Conservation (phyloP, 2,113 vertebrate genomes). For the Mesoclemmys tuberculata region DNA sequence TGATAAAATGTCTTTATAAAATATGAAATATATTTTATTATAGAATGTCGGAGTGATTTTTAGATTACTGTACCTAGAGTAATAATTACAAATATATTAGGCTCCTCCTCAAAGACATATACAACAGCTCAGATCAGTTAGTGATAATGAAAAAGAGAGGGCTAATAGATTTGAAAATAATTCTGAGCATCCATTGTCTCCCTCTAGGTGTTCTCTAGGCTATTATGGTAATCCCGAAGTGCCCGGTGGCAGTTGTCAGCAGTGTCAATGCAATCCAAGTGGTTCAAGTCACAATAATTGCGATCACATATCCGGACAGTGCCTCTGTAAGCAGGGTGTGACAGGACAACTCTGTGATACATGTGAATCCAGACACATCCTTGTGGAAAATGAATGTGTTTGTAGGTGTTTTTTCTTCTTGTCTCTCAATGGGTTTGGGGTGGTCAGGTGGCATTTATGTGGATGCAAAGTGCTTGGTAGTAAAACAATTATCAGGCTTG, state of each 20-base stretch:
- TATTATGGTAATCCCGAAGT: slow-evolving; percentile 86
- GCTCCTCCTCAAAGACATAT: neutral
- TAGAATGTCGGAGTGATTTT: neutral
- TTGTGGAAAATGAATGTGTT: slow-evolving; percentile 82
- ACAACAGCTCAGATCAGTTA: neutral
- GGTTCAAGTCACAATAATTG: slow-evolving; percentile 84
- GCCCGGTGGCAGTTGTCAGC: slow-evolving; percentile 77
- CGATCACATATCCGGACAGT: slow-evolving; percentile 82
- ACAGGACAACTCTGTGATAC: slow-evolving; percentile 85
- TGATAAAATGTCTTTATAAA: too few relatives aligned
- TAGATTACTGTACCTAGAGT: neutral
- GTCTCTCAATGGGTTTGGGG: neutral
- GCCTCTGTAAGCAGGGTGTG: slow-evolving; percentile 86
- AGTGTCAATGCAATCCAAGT: slow-evolving; percentile 80
- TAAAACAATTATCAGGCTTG: neutral
- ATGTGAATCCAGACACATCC: slow-evolving; percentile 86
- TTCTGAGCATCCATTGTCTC: neutral
- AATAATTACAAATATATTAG: neutral
- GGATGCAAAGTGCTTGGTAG: neutral
- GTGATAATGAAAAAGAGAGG: neutral
- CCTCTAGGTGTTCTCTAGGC: slow-evolving; percentile 86
- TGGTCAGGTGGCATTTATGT: accelerated
- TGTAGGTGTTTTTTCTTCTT: slow-evolving; percentile 80
- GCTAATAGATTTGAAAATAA: neutral
- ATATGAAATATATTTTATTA: too few relatives aligned